Conservation (phyloP, 2,888 invertebrate species). For the Leptinotarsa rubiginosa region DNA sequence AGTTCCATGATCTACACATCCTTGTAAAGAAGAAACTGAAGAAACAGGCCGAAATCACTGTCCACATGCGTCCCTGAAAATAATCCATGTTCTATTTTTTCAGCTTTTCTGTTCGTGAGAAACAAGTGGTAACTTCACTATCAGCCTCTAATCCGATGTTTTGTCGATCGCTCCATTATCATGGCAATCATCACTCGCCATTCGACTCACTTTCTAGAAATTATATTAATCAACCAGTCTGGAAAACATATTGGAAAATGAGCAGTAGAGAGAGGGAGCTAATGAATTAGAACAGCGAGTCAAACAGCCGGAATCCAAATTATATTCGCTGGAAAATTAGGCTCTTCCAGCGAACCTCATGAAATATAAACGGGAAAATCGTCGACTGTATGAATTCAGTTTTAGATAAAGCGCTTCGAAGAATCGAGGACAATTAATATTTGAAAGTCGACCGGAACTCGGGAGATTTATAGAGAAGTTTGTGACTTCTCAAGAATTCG, state of each 20-base stretch:
- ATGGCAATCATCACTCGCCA: not conserved
- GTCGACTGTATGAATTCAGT: not conserved
- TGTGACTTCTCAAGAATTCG: not conserved
- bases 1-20: too few relatives aligned
- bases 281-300: conserved; percentile 31
- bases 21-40: too few relatives aligned
- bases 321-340: conserved; percentile 33
- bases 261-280: not conserved
- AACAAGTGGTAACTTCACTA: not conserved
- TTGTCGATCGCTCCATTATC: not conserved
- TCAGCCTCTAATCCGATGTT: conserved; percentile 3
- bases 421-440: conserved; percentile 28
- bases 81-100: too few relatives aligned
- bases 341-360: conserved; percentile 30
- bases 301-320: conserved; percentile 26
- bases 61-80: too few relatives aligned
- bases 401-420: conserved; percentile 28
- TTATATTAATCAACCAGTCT: conserved; percentile 2
- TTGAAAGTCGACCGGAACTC: conserved; percentile 21
- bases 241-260: conserved; percentile 10
- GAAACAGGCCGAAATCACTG: too few relatives aligned
- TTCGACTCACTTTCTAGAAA: conserved; percentile 3
- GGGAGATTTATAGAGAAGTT: conserved; percentile 23
- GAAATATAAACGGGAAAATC: conserved; percentile 27
- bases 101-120: not conserved